These are phyloP conservation scores for Metopia argyrocephala DNA, from an alignment of 2,888 invertebrate genomes.

Conservation along the genomic window DNA sequence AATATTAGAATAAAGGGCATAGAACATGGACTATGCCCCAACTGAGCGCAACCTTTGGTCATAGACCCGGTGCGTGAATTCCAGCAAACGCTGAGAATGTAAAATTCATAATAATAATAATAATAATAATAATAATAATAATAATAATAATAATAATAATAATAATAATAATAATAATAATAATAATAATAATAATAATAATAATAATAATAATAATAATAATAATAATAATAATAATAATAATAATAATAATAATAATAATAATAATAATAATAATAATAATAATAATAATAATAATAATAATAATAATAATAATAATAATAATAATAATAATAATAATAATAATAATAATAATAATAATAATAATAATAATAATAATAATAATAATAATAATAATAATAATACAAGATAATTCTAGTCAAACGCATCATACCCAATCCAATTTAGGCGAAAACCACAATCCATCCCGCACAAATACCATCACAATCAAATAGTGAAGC, in stretches of 20 bases:
- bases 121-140: not conserved
- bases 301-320: constrained; percentile 22
- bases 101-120: too few species aligned
- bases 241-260: constrained; percentile 15
- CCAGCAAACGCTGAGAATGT: too few species aligned
- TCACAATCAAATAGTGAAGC: too few species aligned
- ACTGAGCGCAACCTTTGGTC: too few species aligned
- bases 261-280: constrained; percentile 8
- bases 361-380: constrained; percentile 18
- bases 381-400: constrained; percentile 6
- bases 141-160: constrained; percentile 6
- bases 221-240: constrained; percentile 1
- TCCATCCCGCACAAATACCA: too few species aligned
- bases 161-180: constrained; percentile 7
- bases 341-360: constrained; percentile 1
- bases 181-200: constrained; percentile 10
- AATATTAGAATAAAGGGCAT: not conserved
- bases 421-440: too few species aligned
- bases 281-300: constrained; percentile 21
- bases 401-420: too few species aligned
- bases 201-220: constrained; percentile 2
- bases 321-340: constrained; percentile 10
- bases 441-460: too few species aligned
- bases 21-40: not conserved
- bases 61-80: too few species aligned